A percentile compares a stretch with the other conserved stretches of the same genome.
phyloP scores from a whole-genome alignment of 2,888 invertebrate species.

The Rugalucina vietnamica region DNA sequence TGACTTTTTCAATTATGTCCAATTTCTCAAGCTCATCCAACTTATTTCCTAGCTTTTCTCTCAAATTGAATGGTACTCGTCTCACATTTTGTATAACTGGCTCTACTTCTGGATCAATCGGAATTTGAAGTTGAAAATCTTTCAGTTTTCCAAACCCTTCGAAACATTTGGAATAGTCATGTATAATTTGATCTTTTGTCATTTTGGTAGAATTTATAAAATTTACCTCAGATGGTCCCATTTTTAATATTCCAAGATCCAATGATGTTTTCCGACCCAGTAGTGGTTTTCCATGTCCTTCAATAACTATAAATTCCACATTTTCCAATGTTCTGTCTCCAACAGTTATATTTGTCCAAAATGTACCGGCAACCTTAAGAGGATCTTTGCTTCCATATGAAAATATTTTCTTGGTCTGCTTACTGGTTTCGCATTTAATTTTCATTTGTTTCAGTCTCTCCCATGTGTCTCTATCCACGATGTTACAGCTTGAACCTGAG shows the following conservation, averaged over 20 bases:
- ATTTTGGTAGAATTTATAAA: not conserved
- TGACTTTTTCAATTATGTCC: slow-evolving; percentile 40
- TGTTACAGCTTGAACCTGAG: slow-evolving; percentile 12
- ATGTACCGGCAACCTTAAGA: slow-evolving; percentile 29
- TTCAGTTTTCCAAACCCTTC: slow-evolving; percentile 21
- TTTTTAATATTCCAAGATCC: slow-evolving; percentile 17
- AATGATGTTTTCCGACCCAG: slow-evolving; percentile 17
- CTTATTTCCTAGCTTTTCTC: slow-evolving; percentile 16
- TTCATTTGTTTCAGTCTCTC: not conserved
- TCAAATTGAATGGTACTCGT: not conserved
- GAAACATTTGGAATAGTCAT: slow-evolving; percentile 1
- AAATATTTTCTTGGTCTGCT: slow-evolving; percentile 21
- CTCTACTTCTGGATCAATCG: not conserved
- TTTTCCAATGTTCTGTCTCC: not conserved
- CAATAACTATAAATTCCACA: slow-evolving; percentile 27
- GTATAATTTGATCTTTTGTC: not conserved
- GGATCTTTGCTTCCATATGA: slow-evolving; percentile 31
- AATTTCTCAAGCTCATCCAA: slow-evolving; percentile 14
- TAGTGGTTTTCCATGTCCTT: slow-evolving; percentile 17
- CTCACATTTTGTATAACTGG: slow-evolving; percentile 13
- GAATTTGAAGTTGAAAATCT: slow-evolving; percentile 4
- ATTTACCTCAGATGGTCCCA: not conserved
- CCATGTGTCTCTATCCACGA: not conserved
- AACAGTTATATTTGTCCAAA: slow-evolving; percentile 21
- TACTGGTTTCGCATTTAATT: not conserved